Evolutionary conservation across 2,797 vertebrate genomes (phyloP), one percentile per base, ranked within the genome.

Genomic region (Urophycis tenuis): DNA sequence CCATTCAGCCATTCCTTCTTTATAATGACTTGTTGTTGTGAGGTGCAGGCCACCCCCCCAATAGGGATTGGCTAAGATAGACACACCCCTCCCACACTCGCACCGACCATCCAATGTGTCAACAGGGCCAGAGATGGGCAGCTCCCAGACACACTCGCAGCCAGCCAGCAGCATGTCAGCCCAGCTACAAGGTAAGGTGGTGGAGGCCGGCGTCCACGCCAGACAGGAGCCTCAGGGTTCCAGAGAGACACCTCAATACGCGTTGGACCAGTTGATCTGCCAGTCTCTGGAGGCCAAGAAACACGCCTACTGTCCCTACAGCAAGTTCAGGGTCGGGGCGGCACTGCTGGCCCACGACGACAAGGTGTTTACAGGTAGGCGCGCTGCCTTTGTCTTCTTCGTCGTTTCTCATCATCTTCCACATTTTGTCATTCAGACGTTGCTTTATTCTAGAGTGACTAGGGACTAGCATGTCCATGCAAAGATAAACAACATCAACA

Each of bases 221-320:
- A 41, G 84, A 41, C 29, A 70, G 30, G 67, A 17, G 29, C 79
- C 78, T 19, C 41, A 25, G 0, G 30, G 72, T 31, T 73, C 82
- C 5, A 76, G 34, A 12, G 30, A 32, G 15, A 60, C 87, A 72
- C 71, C 84, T 5, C 41, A 70, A 72, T 87, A 90, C 7, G 25
- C 4, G 0, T 53, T 89, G 6, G 30, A 86, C 64, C 78, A 41
- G 1, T 87, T 96, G 74, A 80, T 96, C 79, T 15, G 53, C 0
- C 76, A 74, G 70, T 90, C 94, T 12, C 89, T 87, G 0, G 89
- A 95, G 74, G 96, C 94, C 70, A 97, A 95, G 87, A 77, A 79
- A n/a, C 85, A 88, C 0, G 93, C 97, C 0, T 95, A 98, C 80
- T 96, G 95, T 74, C 95, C 95, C 30, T 98, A 98, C 91, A 98